These are phyloP conservation scores for Origma solitaria DNA, from an alignment of 2,113 vertebrate species.

Conservation along the genomic window DNA sequence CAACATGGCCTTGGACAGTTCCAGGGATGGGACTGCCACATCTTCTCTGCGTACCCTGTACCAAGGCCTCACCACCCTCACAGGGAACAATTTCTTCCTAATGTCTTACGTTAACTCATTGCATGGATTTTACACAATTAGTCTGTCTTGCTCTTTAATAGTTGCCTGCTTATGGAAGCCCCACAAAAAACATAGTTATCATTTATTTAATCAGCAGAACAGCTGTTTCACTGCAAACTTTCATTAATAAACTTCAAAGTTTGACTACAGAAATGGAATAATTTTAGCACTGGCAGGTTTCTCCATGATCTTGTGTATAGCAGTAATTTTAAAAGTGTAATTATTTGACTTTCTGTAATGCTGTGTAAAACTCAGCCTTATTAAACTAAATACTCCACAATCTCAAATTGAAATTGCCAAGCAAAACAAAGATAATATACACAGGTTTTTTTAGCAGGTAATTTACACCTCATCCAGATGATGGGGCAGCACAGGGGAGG, in stretches of 20 bases:
- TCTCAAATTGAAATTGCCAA: neutral
- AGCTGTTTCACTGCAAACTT: slow-evolving; percentile 19
- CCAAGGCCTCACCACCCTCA: neutral
- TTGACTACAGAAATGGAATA: neutral
- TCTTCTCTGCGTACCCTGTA: neutral
- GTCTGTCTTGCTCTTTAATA: neutral
- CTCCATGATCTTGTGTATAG: neutral
- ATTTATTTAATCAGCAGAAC: slow-evolving; percentile 34
- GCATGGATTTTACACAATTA: neutral
- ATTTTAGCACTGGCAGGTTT: neutral
- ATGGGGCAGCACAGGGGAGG: neutral
- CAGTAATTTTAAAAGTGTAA: neutral
- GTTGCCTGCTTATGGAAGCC: neutral
- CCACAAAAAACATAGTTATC: neutral
- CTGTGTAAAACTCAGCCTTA: neutral
- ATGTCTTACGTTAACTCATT: neutral
- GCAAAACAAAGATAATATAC: neutral
- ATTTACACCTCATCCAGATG: neutral
- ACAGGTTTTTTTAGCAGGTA: neutral
- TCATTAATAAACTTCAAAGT: slow-evolving; percentile 20
- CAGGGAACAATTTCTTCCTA: neutral
- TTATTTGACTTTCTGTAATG: neutral
- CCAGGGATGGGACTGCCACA: neutral
- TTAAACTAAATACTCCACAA: neutral
- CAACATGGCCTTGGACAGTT: neutral